Conservation (phyloP, 2,888 invertebrate genomes). For the Erebia palarica region DNA sequence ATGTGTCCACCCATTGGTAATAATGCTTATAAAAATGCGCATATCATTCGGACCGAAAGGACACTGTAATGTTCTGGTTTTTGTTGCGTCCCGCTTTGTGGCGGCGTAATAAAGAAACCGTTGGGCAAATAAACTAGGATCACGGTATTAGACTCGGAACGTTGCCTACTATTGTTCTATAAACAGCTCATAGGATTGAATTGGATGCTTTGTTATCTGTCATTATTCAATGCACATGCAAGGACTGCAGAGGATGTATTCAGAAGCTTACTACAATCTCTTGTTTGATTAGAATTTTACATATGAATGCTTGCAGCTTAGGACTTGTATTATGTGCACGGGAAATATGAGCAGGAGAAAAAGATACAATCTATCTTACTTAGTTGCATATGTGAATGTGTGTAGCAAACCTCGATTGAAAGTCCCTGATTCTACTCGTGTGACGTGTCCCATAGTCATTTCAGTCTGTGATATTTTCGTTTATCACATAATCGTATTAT, state of each 20-base stretch:
- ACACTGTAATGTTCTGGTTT: conserved; percentile 63
- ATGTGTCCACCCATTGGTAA: conserved; percentile 43
- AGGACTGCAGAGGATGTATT: conserved; percentile 16
- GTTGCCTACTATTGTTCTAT: conserved; percentile 30
- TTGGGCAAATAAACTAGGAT: conserved; percentile 54
- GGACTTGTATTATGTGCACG: not conserved
- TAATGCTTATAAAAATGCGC: conserved; percentile 69
- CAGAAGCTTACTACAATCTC: conserved; percentile 2
- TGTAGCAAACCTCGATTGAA: not conserved
- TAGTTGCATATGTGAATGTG: not conserved
- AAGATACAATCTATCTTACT: not conserved
- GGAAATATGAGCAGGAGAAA: not conserved
- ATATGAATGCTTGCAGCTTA: conserved; percentile 5
- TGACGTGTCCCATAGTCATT: not conserved
- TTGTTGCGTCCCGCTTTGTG: conserved; percentile 64
- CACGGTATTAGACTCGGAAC: conserved; percentile 32
- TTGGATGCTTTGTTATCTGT: conserved; percentile 29
- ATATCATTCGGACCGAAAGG: conserved; percentile 63
- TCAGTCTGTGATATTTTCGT: no score
- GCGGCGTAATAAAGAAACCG: conserved; percentile 61
- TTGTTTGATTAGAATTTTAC: conserved; percentile 20
- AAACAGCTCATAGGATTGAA: conserved; percentile 25
- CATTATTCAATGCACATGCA: conserved; percentile 23
- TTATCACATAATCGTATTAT: no score
- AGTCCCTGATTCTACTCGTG: not conserved